These are phyloP conservation scores for Myocastor coypus DNA, from an alignment of 2,113 vertebrate genomes.

Conservation along the genomic window DNA sequence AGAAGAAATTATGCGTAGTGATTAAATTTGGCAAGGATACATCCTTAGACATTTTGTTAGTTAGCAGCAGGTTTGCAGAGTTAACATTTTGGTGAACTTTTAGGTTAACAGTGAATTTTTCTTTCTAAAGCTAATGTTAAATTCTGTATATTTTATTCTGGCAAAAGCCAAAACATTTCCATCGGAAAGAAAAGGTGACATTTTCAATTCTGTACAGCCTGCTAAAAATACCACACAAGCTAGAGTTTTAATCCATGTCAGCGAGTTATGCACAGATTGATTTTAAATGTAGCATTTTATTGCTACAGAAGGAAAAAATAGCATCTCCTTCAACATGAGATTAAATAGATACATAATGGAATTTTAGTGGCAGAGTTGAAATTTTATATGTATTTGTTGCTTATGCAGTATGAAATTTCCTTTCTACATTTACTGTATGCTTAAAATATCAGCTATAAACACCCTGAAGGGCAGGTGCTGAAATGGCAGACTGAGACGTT, in stretches of 20 bases:
- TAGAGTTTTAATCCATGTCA: conserved; percentile 60
- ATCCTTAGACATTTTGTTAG: conserved; percentile 54
- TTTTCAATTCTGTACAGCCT: conserved; percentile 72
- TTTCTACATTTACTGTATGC: conserved; percentile 33
- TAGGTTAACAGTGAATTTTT: conserved; percentile 74
- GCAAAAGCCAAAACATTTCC: conserved; percentile 63
- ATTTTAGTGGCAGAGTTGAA: conserved; percentile 62
- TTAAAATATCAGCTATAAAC: conserved; percentile 68
- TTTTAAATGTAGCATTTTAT: conserved; percentile 78
- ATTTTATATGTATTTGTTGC: conserved; percentile 45
- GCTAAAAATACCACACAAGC: conserved; percentile 66
- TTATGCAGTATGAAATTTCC: conserved; percentile 51
- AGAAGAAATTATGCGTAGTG: neutral
- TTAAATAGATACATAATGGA: conserved; percentile 46
- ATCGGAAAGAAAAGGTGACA: conserved; percentile 76
- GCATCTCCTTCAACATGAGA: conserved; percentile 38
- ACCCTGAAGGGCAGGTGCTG: conserved; percentile 58
- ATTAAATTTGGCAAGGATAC: neutral
- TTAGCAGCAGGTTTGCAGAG: conserved; percentile 69
- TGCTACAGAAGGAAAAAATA: conserved; percentile 42
- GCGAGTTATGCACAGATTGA: conserved; percentile 42
- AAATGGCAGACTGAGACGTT: conserved; percentile 53
- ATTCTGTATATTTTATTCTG: conserved; percentile 57
- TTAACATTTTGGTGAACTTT: conserved; percentile 83
- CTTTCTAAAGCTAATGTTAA: conserved; percentile 77